phyloP scores from a whole-genome alignment of 2,888 invertebrate genomes.

The Pegoplata infirma region DNA sequence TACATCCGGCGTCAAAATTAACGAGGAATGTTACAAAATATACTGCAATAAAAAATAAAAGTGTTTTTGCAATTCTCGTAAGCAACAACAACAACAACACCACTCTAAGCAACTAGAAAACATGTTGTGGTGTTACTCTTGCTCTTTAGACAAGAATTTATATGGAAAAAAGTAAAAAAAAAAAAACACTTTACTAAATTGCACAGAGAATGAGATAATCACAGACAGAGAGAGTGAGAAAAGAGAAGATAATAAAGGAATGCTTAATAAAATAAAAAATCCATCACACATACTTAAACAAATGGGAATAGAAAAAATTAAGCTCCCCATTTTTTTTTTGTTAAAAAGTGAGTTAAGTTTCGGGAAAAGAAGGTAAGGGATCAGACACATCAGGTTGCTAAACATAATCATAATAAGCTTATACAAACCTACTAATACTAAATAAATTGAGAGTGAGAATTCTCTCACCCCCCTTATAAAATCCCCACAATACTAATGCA shows the following conservation, averaged over 20 bases:
- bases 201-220: not conserved
- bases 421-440: not conserved
- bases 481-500: conserved; percentile 24
- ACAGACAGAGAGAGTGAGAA: conserved; percentile 9
- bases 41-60: conserved; percentile 63
- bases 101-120: not conserved
- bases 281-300: conserved; percentile 31
- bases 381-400: conserved; percentile 5
- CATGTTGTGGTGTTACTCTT: conserved; percentile 29
- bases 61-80: conserved; percentile 56
- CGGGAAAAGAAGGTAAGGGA: not conserved
- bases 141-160: conserved; percentile 43
- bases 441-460: conserved; percentile 5
- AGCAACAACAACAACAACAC: conserved; percentile 10
- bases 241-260: conserved; percentile 9
- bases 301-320: conserved; percentile 27
- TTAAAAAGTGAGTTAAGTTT: too few relatives aligned
- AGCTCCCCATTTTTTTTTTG: too few relatives aligned
- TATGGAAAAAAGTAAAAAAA: too few relatives aligned
- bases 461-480: too few relatives aligned
- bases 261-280: not conserved
- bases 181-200: not conserved
- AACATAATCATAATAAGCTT: not conserved
- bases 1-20: conserved; percentile 71
- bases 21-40: conserved; percentile 62